Conservation (phyloP, 2,888 invertebrate genomes). For the Rotaria macrura region DNA sequence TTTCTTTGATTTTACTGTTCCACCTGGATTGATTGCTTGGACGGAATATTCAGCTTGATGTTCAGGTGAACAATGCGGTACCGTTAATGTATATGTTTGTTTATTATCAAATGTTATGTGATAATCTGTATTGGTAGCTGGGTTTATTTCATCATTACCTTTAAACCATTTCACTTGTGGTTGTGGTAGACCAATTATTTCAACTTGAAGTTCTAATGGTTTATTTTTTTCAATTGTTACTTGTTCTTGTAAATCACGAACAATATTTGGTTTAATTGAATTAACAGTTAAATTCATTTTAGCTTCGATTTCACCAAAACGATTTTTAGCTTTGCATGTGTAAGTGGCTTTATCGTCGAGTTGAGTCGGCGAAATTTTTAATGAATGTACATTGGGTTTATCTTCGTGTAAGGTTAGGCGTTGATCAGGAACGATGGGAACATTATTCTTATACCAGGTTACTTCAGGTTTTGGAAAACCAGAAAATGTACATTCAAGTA, state of each 20-base stretch:
- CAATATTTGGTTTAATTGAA: not conserved
- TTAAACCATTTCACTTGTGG: conserved; percentile 36
- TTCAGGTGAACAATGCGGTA: conserved; percentile 21
- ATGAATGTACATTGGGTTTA: conserved; percentile 13
- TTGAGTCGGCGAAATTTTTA: not conserved
- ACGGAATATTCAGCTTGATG: conserved; percentile 23
- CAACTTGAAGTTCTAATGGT: conserved; percentile 29
- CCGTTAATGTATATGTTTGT: conserved; percentile 21
- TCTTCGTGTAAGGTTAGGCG: not conserved
- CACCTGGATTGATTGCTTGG: conserved; percentile 24
- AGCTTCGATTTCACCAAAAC: conserved; percentile 47
- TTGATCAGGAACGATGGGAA: not conserved
- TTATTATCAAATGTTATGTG: conserved; percentile 25
- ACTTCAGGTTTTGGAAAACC: conserved; percentile 19
- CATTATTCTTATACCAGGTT: conserved; percentile 23
- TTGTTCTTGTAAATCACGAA: conserved; percentile 11
- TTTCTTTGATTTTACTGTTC: conserved; percentile 21
- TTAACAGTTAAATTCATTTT: conserved; percentile 43
- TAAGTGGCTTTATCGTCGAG: conserved; percentile 42
- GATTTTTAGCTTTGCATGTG: conserved; percentile 46
- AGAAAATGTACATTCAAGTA: conserved; percentile 19
- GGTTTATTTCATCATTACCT: conserved; percentile 43
- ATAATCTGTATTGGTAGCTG: conserved; percentile 31
- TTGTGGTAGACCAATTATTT: conserved; percentile 30
- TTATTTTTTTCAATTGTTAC: conserved; percentile 26